phyloP scores from a whole-genome alignment of 1,140 invertebrate genomes.

The Drosophila ficusphila region DNA sequence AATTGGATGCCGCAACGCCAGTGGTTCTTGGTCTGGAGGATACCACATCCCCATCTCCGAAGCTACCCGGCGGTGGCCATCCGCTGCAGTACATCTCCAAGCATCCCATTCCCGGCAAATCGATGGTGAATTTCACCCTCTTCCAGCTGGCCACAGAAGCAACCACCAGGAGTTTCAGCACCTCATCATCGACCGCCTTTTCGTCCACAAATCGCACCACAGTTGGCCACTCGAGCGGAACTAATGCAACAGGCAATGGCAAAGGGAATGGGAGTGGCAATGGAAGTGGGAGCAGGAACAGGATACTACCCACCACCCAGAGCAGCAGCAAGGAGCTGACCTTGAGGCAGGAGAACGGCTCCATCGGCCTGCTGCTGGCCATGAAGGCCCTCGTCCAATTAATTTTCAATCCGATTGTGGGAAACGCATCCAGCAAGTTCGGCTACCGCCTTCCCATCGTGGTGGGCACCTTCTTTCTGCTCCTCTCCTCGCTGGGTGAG shows the following conservation, averaged over 20 bases:
- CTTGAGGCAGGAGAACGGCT: slow-evolving; percentile 87
- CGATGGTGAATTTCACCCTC: slow-evolving; percentile 80
- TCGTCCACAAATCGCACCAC: slow-evolving; percentile 31
- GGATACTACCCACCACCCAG: slow-evolving; percentile 18
- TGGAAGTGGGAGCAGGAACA: slow-evolving; percentile 19
- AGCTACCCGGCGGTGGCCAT: slow-evolving; percentile 20
- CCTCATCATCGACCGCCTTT: slow-evolving; percentile 1
- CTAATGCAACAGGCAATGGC: slow-evolving; percentile 41
- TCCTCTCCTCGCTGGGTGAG: slow-evolving; percentile 92
- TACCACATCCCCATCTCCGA: slow-evolving; percentile 13
- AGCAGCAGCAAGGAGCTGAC: slow-evolving; percentile 41
- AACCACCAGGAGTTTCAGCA: slow-evolving; percentile 18
- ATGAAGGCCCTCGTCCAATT: slow-evolving; percentile 95
- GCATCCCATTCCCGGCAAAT: slow-evolving; percentile 85
- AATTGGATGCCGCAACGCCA: slow-evolving; percentile 53
- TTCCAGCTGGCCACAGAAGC: slow-evolving; percentile 52
- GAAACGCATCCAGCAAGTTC: slow-evolving; percentile 87
- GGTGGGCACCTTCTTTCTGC: slow-evolving; percentile 91
- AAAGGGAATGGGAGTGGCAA: neutral
- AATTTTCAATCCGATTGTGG: slow-evolving; percentile 92
- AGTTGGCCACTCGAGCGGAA: slow-evolving; percentile 54
- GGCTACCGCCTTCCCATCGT: slow-evolving; percentile 94
- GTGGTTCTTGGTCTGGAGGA: slow-evolving; percentile 22
- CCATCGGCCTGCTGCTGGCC: slow-evolving; percentile 92
- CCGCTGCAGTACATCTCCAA: slow-evolving; percentile 70